phyloP scores from a whole-genome alignment of 37 sponge, comb jelly and placozoan species.

The Agelas oroides region DNA sequence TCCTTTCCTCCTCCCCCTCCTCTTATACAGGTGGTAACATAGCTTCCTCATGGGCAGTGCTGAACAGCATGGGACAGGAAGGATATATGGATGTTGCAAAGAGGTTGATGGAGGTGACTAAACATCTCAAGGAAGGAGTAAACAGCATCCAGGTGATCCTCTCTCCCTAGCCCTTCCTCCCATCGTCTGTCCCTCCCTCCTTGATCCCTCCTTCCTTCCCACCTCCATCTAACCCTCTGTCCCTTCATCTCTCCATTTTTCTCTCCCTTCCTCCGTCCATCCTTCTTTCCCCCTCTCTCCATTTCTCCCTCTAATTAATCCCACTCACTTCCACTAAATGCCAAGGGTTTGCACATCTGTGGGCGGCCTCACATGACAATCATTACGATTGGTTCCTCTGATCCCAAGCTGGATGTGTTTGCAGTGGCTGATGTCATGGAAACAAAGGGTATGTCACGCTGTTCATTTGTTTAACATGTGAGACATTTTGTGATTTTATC shows the following conservation, averaged over 20 bases:
- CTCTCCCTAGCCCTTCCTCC: too few relatives aligned
- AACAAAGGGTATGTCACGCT: slow-evolving; percentile 64
- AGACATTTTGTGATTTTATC: too few relatives aligned
- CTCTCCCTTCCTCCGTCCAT: background rate
- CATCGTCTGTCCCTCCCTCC: too few relatives aligned
- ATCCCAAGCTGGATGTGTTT: slow-evolving; percentile 52
- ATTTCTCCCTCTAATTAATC: slow-evolving; percentile 36
- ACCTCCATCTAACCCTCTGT: background rate
- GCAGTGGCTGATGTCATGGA: slow-evolving; percentile 88
- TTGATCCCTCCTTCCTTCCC: background rate
- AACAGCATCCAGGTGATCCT: slow-evolving; percentile 20
- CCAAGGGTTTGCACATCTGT: slow-evolving; percentile 68
- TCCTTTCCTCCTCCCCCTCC: background rate
- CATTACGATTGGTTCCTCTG: slow-evolving; percentile 67
- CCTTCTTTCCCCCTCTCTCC: slow-evolving; percentile 21
- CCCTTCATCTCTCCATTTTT: slow-evolving; percentile 29
- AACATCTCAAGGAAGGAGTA: slow-evolving; percentile 49
- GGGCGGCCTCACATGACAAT: slow-evolving; percentile 76
- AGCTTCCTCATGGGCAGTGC: slow-evolving; percentile 87
- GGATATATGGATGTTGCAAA: slow-evolving; percentile 81
- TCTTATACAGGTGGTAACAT: slow-evolving; percentile 67
- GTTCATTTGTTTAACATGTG: too few relatives aligned
- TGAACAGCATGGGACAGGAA: slow-evolving; percentile 77
- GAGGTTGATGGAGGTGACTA: slow-evolving; percentile 72
- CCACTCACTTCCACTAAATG: too few relatives aligned